Evolutionary conservation across 2,888 invertebrate genomes (phyloP).

Genomic region (Sinotaia quadrata): DNA sequence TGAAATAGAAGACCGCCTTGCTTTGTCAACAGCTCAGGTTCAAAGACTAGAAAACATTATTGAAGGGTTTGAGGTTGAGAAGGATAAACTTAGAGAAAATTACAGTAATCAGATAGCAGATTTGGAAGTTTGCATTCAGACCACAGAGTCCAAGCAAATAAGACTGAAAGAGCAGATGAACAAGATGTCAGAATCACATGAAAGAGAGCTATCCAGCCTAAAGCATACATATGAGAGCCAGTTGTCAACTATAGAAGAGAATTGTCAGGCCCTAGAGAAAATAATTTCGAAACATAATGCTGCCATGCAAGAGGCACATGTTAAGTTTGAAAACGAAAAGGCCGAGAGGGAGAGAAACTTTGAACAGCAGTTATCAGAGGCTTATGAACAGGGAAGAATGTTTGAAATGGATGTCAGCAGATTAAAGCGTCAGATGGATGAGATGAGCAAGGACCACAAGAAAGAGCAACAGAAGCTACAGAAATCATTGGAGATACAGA

Average conservation of each 20-base stretch:
- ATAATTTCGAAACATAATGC: conserved; percentile 29
- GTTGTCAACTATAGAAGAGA: conserved; percentile 35
- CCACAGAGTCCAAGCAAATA: conserved; percentile 28
- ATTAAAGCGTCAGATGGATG: conserved; percentile 39
- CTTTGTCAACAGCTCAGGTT: conserved; percentile 21
- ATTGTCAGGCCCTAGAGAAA: conserved; percentile 34
- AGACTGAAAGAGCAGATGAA: conserved; percentile 33
- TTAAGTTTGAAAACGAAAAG: conserved; percentile 31
- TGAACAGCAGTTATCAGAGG: conserved; percentile 40
- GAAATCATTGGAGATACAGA: conserved; percentile 33
- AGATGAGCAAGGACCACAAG: conserved; percentile 38
- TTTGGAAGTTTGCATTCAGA: conserved; percentile 32
- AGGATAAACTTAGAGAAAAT: conserved; percentile 25
- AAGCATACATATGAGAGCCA: conserved; percentile 38
- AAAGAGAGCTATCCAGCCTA: conserved; percentile 33
- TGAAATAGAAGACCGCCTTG: conserved; percentile 36
- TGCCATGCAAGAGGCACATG: conserved; percentile 26
- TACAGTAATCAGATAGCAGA: conserved; percentile 38
- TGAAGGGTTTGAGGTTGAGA: conserved; percentile 14
- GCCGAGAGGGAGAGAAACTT: conserved; percentile 33
- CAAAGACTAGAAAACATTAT: conserved; percentile 27
- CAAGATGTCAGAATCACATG: conserved; percentile 29
- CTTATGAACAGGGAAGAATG: conserved; percentile 36
- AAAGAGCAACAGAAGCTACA: conserved; percentile 32
- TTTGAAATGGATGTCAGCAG: conserved; percentile 35